A percentile compares a stretch with the other conserved stretches of the same genome.
Evolutionary conservation across 2,888 invertebrate species (phyloP).

Genomic region (Arge pagana): DNA sequence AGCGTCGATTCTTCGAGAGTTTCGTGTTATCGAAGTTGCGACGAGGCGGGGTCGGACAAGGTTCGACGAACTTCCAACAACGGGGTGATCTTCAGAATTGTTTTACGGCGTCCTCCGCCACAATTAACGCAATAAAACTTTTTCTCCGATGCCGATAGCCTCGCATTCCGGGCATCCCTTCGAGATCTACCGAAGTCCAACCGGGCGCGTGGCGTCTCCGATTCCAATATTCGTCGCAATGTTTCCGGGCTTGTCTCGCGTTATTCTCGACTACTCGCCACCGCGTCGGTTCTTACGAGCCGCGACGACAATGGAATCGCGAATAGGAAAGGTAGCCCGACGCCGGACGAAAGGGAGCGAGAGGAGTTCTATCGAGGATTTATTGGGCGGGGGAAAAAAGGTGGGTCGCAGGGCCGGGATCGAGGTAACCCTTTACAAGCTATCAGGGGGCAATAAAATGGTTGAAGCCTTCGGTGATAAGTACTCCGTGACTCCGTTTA

Average conservation of each 20-base stretch:
- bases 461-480: constrained; percentile 34
- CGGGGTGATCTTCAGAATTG: constrained; percentile 21
- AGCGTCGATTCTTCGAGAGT: no score
- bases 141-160: constrained; percentile 14
- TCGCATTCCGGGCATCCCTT: no score
- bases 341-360: not conserved
- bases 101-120: constrained; percentile 19
- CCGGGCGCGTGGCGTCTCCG: no score
- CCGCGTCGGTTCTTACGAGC: not conserved
- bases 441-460: constrained; percentile 39
- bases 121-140: constrained; percentile 20
- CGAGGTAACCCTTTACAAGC: constrained; percentile 36
- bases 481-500: constrained; percentile 32
- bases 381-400: no score
- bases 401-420: no score
- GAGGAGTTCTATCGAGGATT: constrained; percentile 15
- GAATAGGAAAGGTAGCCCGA: not conserved
- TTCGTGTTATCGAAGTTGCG: constrained; percentile 10
- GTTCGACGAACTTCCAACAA: constrained; percentile 8
- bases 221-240: no score
- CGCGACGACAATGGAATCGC: not conserved
- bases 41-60: not conserved
- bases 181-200: not conserved
- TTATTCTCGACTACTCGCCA: no score
- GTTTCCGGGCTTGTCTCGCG: no score